phyloP scores from a whole-genome alignment of 2,888 invertebrate species.

The Selenia dentaria region DNA sequence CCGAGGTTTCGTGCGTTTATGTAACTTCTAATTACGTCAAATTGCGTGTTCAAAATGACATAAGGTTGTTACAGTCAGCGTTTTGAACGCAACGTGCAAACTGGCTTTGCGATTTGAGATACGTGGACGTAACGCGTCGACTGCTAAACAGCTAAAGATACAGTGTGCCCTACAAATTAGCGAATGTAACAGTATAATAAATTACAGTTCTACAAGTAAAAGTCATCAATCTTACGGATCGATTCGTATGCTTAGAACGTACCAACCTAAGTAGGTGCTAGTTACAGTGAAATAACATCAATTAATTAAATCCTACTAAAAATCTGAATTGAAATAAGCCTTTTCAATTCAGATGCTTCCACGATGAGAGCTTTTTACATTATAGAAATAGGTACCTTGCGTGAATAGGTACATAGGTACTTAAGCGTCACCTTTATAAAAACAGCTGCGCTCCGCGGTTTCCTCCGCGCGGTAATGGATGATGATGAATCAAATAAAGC shows the following conservation, averaged over 20 bases:
- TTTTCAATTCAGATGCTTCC: too few relatives aligned
- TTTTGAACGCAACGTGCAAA: slow-evolving; percentile 50
- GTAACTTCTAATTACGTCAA: slow-evolving; percentile 78
- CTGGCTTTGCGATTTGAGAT: slow-evolving; percentile 22
- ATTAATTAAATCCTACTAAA: too few relatives aligned
- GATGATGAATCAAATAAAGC: too few relatives aligned
- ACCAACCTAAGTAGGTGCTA: too few relatives aligned
- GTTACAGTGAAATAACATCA: too few relatives aligned
- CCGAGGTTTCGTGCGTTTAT: slow-evolving; percentile 54
- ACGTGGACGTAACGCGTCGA: slow-evolving; percentile 27
- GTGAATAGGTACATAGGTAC: too few relatives aligned
- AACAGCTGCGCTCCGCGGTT: too few relatives aligned
- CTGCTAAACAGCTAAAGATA: slow-evolving; percentile 27
- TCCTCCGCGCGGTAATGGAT: too few relatives aligned
- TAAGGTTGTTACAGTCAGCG: slow-evolving; percentile 69
- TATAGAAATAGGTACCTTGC: too few relatives aligned
- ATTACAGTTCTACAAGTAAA: slow-evolving; percentile 19
- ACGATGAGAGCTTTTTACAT: too few relatives aligned
- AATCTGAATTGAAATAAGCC: too few relatives aligned
- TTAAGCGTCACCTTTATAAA: too few relatives aligned
- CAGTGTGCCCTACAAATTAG: slow-evolving; percentile 25
- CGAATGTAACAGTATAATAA: slow-evolving; percentile 19
- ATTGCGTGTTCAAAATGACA: slow-evolving; percentile 78
- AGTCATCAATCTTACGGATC: slow-evolving; percentile 20
- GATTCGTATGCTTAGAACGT: slow-evolving; percentile 1